Base-by-base conservation (phyloP, 1,140 invertebrate species). In the Drosophila punjabiensis region DNA sequence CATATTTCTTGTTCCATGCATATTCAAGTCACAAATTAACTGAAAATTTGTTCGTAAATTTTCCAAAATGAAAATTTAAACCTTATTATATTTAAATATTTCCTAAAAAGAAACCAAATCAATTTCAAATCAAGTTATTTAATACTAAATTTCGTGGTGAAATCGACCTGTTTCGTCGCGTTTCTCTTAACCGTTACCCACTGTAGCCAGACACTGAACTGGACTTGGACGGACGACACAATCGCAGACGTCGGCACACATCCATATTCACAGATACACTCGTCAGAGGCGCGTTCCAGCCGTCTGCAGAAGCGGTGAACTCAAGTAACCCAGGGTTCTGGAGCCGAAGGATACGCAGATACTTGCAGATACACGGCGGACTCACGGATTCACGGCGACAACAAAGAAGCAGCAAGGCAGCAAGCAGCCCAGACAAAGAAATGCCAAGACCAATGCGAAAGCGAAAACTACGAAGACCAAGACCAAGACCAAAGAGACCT, bases 311-410 rank as follows among this genome's bases (percentile, higher is more conserved):
- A 64, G 35, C 62, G 62, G 48, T 78, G 75, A 78, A 78, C 76
- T 78, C 66, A 39, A 78, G 59, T 78, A 78, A 78, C 76, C 76
- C 75, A 78, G 66, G 63, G 50, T 37, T 45, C 50, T 67, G 65
- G 28, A 78, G 75, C 65, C 59, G 50, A 74, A 74, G 69, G 73
- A 75, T 73, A 71, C 66, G 50, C 65, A 45, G 39, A 63, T 41
- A 65, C 62, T 59, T n/a, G n/a, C 50, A 32, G 55, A 65, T 43
- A 69, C 68, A 53, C 33, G 48, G 47, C 33, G 39, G 32, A 74
- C 50, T 55, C 48, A 67, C 74, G 62, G 47, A 62, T 47, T 28
- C 61, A 30, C 32, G 43, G 71, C 75, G 73, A 77, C 62, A 77
- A 77, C 75, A 77, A 77, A 76, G 62, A 78, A 67, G 37, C 35